Conservation (phyloP, 2,113 vertebrate genomes). For the Struthio camelus region DNA sequence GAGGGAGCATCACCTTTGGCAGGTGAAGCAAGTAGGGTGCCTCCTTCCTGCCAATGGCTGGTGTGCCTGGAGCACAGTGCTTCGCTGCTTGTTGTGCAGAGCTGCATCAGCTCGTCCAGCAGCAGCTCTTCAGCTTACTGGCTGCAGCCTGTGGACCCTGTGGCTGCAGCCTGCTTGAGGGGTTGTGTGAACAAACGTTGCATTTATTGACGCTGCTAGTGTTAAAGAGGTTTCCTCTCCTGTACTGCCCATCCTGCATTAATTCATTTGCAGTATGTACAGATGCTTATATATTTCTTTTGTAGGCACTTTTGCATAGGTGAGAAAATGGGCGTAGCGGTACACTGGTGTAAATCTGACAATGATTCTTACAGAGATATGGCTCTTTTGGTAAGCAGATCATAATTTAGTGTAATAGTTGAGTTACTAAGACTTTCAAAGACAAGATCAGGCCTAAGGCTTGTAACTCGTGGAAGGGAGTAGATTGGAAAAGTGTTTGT, state of each 20-base stretch:
- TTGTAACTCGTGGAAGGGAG: neutral
- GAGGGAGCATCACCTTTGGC: neutral
- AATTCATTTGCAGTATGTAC: neutral
- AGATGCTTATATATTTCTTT: neutral
- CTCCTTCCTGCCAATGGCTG: neutral
- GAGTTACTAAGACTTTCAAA: neutral
- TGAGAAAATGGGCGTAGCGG: neutral
- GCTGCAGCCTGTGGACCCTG: neutral
- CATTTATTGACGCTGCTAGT: neutral
- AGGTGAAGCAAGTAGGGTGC: neutral
- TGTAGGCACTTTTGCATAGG: neutral
- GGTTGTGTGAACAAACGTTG: neutral
- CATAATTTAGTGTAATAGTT: neutral
- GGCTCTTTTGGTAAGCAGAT: neutral
- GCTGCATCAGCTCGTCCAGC: neutral
- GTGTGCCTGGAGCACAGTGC: neutral
- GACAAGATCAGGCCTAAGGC: neutral
- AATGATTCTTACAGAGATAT: neutral
- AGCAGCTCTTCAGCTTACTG: neutral
- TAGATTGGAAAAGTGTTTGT: neutral
- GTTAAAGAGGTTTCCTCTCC: neutral
- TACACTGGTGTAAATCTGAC: neutral
- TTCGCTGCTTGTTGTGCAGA: neutral
- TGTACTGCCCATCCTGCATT: neutral
- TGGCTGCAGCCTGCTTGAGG: neutral